A percentile compares a stretch with the other conserved stretches of the same genome.
phyloP scores from a whole-genome alignment of 2,888 invertebrate species.

The Agelastica alni region DNA sequence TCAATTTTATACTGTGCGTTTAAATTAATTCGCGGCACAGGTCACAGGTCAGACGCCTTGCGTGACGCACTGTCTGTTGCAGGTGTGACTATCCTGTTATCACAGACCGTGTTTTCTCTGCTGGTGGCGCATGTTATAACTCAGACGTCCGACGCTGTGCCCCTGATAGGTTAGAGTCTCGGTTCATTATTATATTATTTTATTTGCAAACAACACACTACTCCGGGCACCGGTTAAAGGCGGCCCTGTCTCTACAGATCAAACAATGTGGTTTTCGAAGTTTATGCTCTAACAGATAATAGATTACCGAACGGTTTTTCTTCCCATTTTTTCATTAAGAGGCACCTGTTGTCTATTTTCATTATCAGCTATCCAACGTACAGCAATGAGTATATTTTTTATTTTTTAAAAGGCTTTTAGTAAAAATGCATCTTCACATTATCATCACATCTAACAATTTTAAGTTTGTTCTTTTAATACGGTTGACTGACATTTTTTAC shows the following conservation, averaged over 20 bases:
- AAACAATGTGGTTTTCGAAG: too few species aligned
- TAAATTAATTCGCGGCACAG: slow-evolving; percentile 49
- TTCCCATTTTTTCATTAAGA: too few species aligned
- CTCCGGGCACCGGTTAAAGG: slow-evolving; percentile 42
- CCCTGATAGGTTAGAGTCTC: slow-evolving; percentile 85
- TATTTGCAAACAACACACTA: slow-evolving; percentile 48
- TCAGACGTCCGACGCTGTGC: slow-evolving; percentile 98
- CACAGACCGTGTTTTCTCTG: slow-evolving; percentile 98
- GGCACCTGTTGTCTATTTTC: too few species aligned
- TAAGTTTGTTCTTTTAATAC: too few species aligned
- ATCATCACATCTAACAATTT: too few species aligned
- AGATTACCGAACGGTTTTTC: too few species aligned
- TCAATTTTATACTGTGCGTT: slow-evolving; percentile 12
- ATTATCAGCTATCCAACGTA: too few species aligned
- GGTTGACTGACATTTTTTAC: too few species aligned
- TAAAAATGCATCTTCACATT: too few species aligned
- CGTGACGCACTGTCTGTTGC: slow-evolving; percentile 70
- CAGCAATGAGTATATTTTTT: too few species aligned
- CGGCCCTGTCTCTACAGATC: slow-evolving; percentile 35
- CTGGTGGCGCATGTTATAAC: slow-evolving; percentile 99
- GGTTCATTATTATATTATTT: slow-evolving; percentile 47
- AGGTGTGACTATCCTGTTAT: slow-evolving; percentile 99
- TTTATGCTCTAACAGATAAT: too few species aligned
- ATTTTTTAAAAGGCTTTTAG: too few species aligned
- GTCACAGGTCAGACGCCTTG: slow-evolving; percentile 57